Evolutionary conservation across 2,797 vertebrate species (phyloP).

Genomic region (Crocidura indochinensis): DNA sequence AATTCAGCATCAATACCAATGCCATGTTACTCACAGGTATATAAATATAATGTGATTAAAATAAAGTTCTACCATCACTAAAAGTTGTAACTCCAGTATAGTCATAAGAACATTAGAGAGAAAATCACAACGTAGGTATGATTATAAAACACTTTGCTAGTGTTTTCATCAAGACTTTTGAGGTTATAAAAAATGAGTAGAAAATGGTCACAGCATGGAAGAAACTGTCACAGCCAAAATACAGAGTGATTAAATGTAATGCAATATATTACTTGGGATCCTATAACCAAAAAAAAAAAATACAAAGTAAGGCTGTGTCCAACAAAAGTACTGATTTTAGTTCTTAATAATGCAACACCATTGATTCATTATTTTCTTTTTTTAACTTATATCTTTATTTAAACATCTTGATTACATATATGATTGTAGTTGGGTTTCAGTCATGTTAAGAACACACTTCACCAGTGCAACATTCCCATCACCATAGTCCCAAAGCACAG

Average conservation of each 20-base stretch:
- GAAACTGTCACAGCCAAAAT: not conserved
- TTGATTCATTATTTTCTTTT: not conserved
- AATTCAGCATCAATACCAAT: not conserved
- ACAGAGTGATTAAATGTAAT: not conserved
- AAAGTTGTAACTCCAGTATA: not conserved
- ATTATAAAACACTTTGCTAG: not conserved
- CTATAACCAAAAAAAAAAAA: not conserved
- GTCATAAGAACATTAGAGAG: not conserved
- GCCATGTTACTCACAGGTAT: not conserved
- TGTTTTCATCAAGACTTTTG: slow-evolving; percentile 14
- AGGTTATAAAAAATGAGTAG: not conserved
- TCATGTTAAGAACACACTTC: too few species aligned
- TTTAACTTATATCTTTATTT: too few species aligned
- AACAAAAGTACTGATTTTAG: not conserved
- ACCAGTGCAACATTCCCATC: too few species aligned
- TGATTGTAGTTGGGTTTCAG: too few species aligned
- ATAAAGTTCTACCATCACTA: not conserved
- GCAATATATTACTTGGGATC: not conserved
- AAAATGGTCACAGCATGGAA: not conserved
- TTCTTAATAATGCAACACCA: not conserved
- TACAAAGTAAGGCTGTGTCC: slow-evolving; percentile 28
- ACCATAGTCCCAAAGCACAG: not conserved
- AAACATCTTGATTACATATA: too few species aligned
- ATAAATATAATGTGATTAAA: not conserved
- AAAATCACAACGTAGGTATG: not conserved